Evolutionary conservation across 2,797 vertebrate species (phyloP).

Genomic region (Gallirallus australis): DNA sequence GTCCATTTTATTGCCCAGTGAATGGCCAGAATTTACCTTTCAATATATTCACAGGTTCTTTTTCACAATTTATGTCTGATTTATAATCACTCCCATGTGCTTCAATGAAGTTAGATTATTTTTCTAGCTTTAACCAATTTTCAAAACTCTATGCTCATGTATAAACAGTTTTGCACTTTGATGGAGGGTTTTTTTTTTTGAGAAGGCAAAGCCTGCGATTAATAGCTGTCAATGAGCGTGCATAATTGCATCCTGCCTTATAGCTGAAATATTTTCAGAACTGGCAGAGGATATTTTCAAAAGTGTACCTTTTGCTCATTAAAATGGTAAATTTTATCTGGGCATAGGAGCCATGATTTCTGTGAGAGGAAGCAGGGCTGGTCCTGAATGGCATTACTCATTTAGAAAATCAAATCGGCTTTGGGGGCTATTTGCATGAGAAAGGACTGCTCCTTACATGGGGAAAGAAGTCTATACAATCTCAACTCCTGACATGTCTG

Average conservation of each 20-base stretch:
- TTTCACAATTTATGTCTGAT: background rate
- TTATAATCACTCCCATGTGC: background rate
- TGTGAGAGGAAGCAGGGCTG: background rate
- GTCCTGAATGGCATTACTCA: conserved; percentile 1
- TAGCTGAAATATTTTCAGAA: background rate
- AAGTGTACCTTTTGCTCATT: background rate
- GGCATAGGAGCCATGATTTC: background rate
- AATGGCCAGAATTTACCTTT: background rate
- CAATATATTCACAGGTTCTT: background rate
- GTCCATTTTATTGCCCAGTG: background rate
- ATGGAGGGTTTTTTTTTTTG: background rate
- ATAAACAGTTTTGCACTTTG: background rate
- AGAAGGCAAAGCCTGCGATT: background rate
- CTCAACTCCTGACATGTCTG: background rate
- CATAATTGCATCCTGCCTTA: background rate
- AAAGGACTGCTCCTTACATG: background rate
- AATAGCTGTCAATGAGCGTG: background rate
- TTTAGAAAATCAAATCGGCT: background rate
- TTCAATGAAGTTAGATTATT: background rate
- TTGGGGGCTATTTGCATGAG: conserved; percentile 37
- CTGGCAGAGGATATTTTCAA: background rate
- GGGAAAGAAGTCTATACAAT: background rate
- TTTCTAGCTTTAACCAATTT: background rate
- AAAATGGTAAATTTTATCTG: background rate
- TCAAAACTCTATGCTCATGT: background rate